Evolutionary conservation across 2,113 vertebrate genomes (phyloP).

Genomic region (Percopsis transmontana): DNA sequence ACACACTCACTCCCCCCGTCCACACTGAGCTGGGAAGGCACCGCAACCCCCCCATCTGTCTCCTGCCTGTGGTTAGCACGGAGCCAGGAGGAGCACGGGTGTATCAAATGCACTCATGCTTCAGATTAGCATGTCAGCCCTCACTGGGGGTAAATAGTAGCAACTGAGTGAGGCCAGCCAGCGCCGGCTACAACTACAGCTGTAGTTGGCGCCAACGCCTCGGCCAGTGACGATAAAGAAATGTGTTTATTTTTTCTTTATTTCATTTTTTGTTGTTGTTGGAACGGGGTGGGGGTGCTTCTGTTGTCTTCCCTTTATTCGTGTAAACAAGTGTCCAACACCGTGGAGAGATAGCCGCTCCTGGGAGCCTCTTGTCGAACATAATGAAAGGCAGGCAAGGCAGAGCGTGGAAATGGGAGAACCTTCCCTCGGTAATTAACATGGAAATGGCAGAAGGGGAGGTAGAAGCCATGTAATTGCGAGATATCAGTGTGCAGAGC

Average conservation of each 20-base stretch:
- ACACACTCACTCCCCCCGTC: slow-evolving; percentile 37
- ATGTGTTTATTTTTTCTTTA: not conserved
- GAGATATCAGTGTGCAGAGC: slow-evolving; percentile 89
- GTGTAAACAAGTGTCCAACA: slow-evolving; percentile 49
- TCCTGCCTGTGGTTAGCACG: slow-evolving; percentile 60
- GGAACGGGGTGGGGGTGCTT: too few species aligned
- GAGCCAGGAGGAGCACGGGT: slow-evolving; percentile 13
- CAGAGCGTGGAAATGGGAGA: slow-evolving; percentile 91
- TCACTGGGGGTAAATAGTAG: slow-evolving; percentile 54
- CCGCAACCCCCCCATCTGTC: slow-evolving; percentile 54
- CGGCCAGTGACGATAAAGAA: not conserved
- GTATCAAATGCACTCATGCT: slow-evolving; percentile 66
- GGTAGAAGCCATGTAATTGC: slow-evolving; percentile 92
- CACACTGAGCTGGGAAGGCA: too few species aligned
- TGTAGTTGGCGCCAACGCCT: too few species aligned
- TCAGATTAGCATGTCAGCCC: slow-evolving; percentile 70
- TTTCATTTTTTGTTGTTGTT: slow-evolving; percentile 9
- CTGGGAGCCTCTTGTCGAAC: slow-evolving; percentile 48
- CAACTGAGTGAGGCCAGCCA: slow-evolving; percentile 43
- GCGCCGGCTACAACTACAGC: not conserved
- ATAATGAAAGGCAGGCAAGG: slow-evolving; percentile 73
- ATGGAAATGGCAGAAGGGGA: slow-evolving; percentile 91
- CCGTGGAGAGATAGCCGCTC: slow-evolving; percentile 44
- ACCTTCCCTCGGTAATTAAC: slow-evolving; percentile 93
- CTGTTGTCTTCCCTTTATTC: not conserved